phyloP scores from a whole-genome alignment of 2,888 invertebrate species.

The Oasisia sp. region DNA sequence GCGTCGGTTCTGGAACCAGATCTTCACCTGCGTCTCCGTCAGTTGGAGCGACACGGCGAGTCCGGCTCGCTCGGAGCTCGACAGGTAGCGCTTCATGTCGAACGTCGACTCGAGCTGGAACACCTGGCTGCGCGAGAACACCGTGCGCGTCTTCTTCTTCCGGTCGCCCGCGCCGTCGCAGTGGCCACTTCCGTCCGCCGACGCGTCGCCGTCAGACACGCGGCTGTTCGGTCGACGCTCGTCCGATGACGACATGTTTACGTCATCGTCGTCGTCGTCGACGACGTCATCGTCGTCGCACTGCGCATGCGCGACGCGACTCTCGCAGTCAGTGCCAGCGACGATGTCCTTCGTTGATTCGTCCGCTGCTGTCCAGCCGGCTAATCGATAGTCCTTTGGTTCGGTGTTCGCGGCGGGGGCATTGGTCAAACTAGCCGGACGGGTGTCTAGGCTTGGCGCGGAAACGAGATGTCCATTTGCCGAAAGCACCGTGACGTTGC shows the following conservation, averaged over 20 bases:
- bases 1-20: constrained; percentile 66
- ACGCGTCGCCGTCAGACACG: background rate
- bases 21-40: constrained; percentile 67
- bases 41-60: constrained; percentile 64
- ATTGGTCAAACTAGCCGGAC: background rate
- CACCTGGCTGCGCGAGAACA: constrained; percentile 66
- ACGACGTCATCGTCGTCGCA: background rate
- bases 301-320: background rate
- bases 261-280: background rate
- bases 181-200: background rate
- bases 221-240: background rate
- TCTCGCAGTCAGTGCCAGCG: background rate
- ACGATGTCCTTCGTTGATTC: background rate
- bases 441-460: background rate
- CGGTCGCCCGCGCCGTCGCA: constrained; percentile 42
- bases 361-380: background rate
- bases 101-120: constrained; percentile 66
- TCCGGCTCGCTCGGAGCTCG: constrained; percentile 64
- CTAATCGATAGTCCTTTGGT: background rate
- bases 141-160: constrained; percentile 66
- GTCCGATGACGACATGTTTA: constrained; percentile 17
- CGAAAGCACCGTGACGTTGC: constrained; percentile 1
- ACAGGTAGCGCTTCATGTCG: constrained; percentile 66
- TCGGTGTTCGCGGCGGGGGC: background rate
- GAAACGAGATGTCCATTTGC: background rate